A percentile compares a stretch with the other conserved stretches of the same genome.
Evolutionary conservation across 1,140 invertebrate species (phyloP).

Genomic region (Scaptomyza montana): DNA sequence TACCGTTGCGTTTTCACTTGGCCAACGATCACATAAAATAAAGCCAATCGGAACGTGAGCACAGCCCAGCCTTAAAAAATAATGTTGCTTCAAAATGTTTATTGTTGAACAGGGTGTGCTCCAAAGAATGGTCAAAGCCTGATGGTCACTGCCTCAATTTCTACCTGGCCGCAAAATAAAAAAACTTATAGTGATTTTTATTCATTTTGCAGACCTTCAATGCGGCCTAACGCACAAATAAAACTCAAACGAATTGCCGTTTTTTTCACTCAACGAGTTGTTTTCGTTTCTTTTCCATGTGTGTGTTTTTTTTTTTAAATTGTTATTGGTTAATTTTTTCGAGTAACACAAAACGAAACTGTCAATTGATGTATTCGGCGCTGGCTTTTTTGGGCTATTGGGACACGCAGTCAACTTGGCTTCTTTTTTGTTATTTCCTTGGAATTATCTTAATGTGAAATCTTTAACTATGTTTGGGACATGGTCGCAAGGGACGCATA

Average conservation of each 20-base stretch:
- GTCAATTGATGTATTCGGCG: constrained; percentile 74
- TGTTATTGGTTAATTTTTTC: constrained; percentile 33
- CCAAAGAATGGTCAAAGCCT: constrained; percentile 60
- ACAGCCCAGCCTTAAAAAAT: constrained; percentile 32
- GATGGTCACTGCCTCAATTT: constrained; percentile 53
- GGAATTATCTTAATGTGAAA: constrained; percentile 81
- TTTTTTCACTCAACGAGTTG: constrained; percentile 15
- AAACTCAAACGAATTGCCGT: constrained; percentile 56
- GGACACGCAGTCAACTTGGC: constrained; percentile 43
- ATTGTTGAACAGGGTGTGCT: constrained; percentile 37
- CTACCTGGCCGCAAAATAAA: constrained; percentile 53
- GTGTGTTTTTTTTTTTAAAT: no score
- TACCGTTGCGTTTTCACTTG: constrained; percentile 61
- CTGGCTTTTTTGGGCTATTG: constrained; percentile 37
- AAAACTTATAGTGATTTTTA: constrained; percentile 17
- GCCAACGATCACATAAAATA: constrained; percentile 12
- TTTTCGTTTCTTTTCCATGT: constrained; percentile 6
- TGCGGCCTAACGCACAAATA: constrained; percentile 58
- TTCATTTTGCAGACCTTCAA: constrained; percentile 52
- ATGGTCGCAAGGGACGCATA: constrained; percentile 65
- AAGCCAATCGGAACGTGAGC: constrained; percentile 54
- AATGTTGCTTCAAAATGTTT: constrained; percentile 17
- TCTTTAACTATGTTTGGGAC: constrained; percentile 78
- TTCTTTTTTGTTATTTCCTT: constrained; percentile 65
- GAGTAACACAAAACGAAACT: constrained; percentile 74